Conservation (phyloP, 2,113 vertebrate species). For the Cygnus buccinator region DNA sequence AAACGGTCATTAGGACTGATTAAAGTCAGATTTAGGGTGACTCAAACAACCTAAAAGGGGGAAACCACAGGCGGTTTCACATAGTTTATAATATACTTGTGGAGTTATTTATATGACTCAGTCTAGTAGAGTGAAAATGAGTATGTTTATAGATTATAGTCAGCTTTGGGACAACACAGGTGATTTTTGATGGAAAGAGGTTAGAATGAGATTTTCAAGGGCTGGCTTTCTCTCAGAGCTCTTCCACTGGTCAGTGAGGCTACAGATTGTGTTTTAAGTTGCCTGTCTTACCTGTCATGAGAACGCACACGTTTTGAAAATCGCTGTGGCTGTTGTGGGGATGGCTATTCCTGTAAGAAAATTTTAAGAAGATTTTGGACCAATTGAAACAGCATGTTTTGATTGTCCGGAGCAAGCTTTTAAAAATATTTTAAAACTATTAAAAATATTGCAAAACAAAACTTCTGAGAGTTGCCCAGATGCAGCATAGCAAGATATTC, state of each 20-base stretch:
- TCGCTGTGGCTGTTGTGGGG: background rate
- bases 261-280: background rate
- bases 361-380: background rate
- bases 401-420: background rate
- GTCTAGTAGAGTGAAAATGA: constrained; percentile 32
- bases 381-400: background rate
- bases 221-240: background rate
- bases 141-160: constrained; percentile 6
- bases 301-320: background rate
- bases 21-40: constrained; percentile 76
- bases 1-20: constrained; percentile 77
- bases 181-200: background rate
- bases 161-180: background rate
- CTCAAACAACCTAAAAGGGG: constrained; percentile 62
- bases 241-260: background rate
- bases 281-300: background rate
- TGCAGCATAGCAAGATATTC: background rate
- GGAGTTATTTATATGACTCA: constrained; percentile 56
- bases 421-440: background rate
- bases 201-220: background rate
- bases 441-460: background rate
- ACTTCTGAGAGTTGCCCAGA: background rate
- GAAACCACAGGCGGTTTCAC: constrained; percentile 68
- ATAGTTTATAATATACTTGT: constrained; percentile 59
- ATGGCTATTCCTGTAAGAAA: background rate